Evolutionary conservation across 2,797 vertebrate genomes (phyloP).

Genomic region (Australoheros facetus): DNA sequence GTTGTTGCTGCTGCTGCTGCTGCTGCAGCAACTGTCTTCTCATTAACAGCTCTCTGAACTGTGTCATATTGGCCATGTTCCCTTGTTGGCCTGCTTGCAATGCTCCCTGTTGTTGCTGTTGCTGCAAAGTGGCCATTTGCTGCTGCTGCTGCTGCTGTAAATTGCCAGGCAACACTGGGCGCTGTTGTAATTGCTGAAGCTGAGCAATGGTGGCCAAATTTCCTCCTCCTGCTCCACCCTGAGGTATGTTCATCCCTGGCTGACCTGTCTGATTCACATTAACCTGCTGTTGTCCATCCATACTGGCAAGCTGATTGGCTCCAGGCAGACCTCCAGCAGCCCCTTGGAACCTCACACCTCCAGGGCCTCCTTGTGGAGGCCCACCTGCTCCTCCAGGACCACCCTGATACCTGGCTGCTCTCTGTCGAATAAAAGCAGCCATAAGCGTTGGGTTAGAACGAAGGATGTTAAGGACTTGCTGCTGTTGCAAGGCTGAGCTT

Average conservation of each 20-base stretch:
- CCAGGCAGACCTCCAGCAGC: constrained; percentile 65
- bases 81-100: constrained; percentile 87
- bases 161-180: constrained; percentile 73
- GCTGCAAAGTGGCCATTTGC: constrained; percentile 82
- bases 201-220: constrained; percentile 83
- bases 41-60: constrained; percentile 90
- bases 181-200: constrained; percentile 84
- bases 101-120: constrained; percentile 70
- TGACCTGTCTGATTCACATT: constrained; percentile 79
- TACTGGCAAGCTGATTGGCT: constrained; percentile 65
- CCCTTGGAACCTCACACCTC: constrained; percentile 81
- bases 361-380: constrained; percentile 66
- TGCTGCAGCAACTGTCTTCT: constrained; percentile 83
- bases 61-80: constrained; percentile 86
- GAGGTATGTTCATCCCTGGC: constrained; percentile 86
- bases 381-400: constrained; percentile 60
- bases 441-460: constrained; percentile 94
- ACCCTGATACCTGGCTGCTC: constrained; percentile 88
- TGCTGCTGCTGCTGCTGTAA: constrained; percentile 87
- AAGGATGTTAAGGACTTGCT: constrained; percentile 96
- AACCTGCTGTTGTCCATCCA: constrained; percentile 80
- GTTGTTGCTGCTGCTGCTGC: constrained; percentile 80
- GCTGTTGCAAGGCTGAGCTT: constrained; percentile 93
- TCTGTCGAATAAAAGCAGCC: constrained; percentile 96
- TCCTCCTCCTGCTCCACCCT: constrained; percentile 76